These are phyloP conservation scores for Antigone vipio DNA, from an alignment of 2,113 vertebrate genomes.

Conservation along the genomic window DNA sequence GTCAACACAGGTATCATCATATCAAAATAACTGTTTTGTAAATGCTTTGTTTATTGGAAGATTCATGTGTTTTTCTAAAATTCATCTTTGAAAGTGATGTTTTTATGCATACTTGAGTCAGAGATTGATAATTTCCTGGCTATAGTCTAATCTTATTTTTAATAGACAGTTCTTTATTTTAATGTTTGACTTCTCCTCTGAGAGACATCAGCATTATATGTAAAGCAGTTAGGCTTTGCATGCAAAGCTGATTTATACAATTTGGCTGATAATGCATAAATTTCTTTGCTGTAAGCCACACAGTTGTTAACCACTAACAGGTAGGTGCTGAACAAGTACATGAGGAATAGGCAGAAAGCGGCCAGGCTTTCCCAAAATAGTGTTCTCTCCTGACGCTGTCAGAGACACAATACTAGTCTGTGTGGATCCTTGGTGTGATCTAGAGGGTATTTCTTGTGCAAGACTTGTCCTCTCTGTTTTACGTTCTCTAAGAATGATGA, in stretches of 20 bases:
- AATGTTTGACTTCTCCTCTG: neutral
- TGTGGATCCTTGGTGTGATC: neutral
- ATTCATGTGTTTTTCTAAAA: neutral
- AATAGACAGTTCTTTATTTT: neutral
- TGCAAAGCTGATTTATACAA: neutral
- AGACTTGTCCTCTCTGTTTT: neutral
- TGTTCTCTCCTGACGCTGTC: too few relatives aligned
- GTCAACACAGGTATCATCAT: slow-evolving; percentile 86
- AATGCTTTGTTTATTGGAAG: neutral
- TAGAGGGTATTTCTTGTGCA: neutral
- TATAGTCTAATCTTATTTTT: neutral
- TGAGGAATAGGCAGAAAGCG: neutral
- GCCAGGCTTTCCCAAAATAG: neutral
- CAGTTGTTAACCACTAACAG: neutral
- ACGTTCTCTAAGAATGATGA: neutral
- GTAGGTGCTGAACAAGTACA: neutral
- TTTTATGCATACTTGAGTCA: neutral
- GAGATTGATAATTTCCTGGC: neutral
- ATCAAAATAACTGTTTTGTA: neutral
- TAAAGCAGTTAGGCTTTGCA: neutral
- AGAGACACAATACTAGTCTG: neutral
- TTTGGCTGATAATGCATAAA: neutral
- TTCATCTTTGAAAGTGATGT: fast-evolving
- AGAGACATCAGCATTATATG: neutral
- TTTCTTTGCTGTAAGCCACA: neutral